These are phyloP conservation scores for Porphyrio hochstetteri DNA, from an alignment of 2,113 vertebrate genomes.

Conservation along the genomic window DNA sequence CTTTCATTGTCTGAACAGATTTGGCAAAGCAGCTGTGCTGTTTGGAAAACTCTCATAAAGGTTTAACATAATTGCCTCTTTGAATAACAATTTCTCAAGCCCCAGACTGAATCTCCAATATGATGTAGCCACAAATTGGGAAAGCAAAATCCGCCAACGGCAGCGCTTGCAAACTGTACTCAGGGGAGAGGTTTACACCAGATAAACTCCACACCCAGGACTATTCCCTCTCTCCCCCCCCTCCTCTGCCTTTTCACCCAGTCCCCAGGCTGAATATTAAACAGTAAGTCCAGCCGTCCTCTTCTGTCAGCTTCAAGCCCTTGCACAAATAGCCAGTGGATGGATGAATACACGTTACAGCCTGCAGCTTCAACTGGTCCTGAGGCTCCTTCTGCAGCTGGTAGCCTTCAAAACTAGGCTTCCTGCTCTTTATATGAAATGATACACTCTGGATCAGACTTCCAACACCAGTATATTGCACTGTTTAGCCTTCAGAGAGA, in stretches of 20 bases:
- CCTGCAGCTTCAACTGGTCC: background rate
- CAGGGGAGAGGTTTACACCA: background rate
- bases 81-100: background rate
- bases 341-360: background rate
- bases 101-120: background rate
- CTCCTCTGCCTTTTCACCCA: background rate
- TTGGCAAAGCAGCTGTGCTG: background rate
- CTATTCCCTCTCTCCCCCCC: background rate
- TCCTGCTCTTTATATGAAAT: background rate
- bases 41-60: background rate
- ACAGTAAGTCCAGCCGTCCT: background rate
- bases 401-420: background rate
- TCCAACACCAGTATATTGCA: background rate
- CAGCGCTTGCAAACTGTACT: fast-evolving
- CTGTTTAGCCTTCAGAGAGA: conserved; percentile 13
- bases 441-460: background rate
- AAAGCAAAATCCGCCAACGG: background rate
- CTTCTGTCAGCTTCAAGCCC: background rate
- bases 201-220: background rate
- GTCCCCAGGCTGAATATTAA: background rate
- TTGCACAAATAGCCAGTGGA: background rate
- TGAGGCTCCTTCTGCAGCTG: background rate
- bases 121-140: background rate
- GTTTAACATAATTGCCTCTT: background rate
- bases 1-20: background rate